Percentiles rank a stretch among this genome's conserved stretches.
Evolutionary conservation across 2,888 invertebrate species (phyloP).

Genomic region (Leptothorax acervorum): DNA sequence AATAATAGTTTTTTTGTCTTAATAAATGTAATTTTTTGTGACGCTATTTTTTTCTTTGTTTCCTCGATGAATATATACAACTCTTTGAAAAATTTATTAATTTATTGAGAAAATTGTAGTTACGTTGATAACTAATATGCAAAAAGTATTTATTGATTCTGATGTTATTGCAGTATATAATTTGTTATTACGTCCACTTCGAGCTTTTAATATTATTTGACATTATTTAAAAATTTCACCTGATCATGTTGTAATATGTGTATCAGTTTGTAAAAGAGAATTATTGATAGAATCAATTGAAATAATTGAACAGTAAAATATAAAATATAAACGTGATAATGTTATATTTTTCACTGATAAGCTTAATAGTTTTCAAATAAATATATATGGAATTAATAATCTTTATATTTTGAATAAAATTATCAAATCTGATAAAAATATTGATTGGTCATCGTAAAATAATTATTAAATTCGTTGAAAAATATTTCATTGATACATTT

Average conservation of each 20-base stretch:
- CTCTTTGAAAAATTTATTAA: not conserved
- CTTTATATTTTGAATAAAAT: not conserved
- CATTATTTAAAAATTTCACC: not conserved
- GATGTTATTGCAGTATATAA: not conserved
- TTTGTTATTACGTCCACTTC: conserved; percentile 16
- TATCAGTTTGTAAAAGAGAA: conserved; percentile 12
- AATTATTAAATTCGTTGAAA: not conserved
- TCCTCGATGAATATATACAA: not conserved
- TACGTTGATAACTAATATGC: not conserved
- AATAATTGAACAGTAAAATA: not conserved
- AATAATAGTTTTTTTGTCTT: not conserved
- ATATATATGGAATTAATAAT: conserved; percentile 6
- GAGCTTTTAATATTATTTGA: conserved; percentile 9
- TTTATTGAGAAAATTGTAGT: not conserved
- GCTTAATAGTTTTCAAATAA: conserved; percentile 12
- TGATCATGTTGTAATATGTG: not conserved
- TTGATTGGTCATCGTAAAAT: not conserved
- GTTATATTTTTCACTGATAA: not conserved
- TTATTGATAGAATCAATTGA: conserved; percentile 28
- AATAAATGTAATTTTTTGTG: not conserved
- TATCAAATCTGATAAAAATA: not conserved
- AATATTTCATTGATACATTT: not conserved
- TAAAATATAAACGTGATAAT: conserved; percentile 1
- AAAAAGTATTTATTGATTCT: conserved; percentile 6
- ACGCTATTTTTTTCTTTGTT: not conserved